Evolutionary conservation across 2,888 invertebrate genomes (phyloP), one percentile per base, ranked within the genome.

Genomic region (Amorpha juglandis): DNA sequence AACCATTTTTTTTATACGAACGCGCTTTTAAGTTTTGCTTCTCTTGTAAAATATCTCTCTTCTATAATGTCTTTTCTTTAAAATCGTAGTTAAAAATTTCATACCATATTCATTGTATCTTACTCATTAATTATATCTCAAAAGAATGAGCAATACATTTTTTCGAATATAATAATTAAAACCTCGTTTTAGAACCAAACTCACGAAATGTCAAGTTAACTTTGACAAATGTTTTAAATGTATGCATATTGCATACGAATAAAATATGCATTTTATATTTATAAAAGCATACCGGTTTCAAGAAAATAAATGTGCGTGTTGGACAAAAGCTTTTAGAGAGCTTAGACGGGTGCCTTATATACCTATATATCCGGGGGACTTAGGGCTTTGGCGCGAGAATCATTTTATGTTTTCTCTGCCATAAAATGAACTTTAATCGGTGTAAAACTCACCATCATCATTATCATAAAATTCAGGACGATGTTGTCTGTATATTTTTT

Each of bases 251-350:
- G 58, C 11, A 63, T 51, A 38, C 12, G 35, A 79, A 80, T 86
- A 81, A 86, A 85, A 83, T 84, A 86, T 86, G 82, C 81, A 86
- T 80, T 79, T 75, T 77, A 76, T 62, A 48, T 79, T 75, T 77
- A 76, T 62, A 48, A 47, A 63, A 80, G 80, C 73, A 74, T 76
- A 79, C 67, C 76, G 77, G 74, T 84, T 78, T 80, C 78, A 75
- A 79, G 83, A 79, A 84, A 85, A 85, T 84, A 86, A 86, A 38
- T 45, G 48, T 65, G 77, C 74, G 78, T 81, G 77, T 84, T 78
- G 78, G 80, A 84, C 84, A 83, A 89, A 89, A 89, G 88, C 89
- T 89, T 89, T 89, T 88, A 88, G 84, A 83, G 80, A 80, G 79
- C 78, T 78, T 70, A 70, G 76, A 78, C 72, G 77, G 71, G 72